phyloP scores from a whole-genome alignment of 1,140 invertebrate genomes.

The Drosophila grimshawi region DNA sequence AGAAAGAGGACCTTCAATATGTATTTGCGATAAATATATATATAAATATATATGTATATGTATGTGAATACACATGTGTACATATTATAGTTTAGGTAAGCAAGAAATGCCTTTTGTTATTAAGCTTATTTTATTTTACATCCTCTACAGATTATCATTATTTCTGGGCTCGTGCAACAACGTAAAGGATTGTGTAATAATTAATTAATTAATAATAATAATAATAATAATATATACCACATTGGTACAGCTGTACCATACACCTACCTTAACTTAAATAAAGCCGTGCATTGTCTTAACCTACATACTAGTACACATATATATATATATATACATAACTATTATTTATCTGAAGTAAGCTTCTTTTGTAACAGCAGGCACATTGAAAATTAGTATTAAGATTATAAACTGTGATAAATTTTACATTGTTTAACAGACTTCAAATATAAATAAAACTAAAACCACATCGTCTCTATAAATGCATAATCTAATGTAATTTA shows the following conservation, averaged over 20 bases:
- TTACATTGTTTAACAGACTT: constrained; percentile 79
- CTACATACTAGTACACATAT: constrained; percentile 12
- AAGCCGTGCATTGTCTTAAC: constrained; percentile 46
- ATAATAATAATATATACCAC: constrained; percentile 13
- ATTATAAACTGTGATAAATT: constrained; percentile 81
- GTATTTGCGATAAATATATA: constrained; percentile 3
- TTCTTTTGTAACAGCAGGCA: constrained; percentile 30
- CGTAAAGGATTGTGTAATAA: constrained; percentile 71
- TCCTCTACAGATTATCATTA: constrained; percentile 21
- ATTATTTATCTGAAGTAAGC: background rate
- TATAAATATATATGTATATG: background rate
- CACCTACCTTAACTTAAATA: constrained; percentile 9
- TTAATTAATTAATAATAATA: constrained; percentile 37
- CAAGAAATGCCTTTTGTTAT: background rate
- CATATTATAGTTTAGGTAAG: constrained; percentile 33
- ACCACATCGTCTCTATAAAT: constrained; percentile 65
- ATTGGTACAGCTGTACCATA: constrained; percentile 23
- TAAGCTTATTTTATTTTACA: background rate
- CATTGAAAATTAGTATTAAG: constrained; percentile 61
- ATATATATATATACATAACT: too few relatives aligned
- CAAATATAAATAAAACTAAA: constrained; percentile 43
- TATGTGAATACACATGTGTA: constrained; percentile 1
- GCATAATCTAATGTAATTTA: constrained; percentile 74
- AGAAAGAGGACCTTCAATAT: constrained; percentile 8
- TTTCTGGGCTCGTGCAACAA: constrained; percentile 67